phyloP scores from a whole-genome alignment of 2,797 vertebrate genomes.

The Rhadinocentrus ornatus region DNA sequence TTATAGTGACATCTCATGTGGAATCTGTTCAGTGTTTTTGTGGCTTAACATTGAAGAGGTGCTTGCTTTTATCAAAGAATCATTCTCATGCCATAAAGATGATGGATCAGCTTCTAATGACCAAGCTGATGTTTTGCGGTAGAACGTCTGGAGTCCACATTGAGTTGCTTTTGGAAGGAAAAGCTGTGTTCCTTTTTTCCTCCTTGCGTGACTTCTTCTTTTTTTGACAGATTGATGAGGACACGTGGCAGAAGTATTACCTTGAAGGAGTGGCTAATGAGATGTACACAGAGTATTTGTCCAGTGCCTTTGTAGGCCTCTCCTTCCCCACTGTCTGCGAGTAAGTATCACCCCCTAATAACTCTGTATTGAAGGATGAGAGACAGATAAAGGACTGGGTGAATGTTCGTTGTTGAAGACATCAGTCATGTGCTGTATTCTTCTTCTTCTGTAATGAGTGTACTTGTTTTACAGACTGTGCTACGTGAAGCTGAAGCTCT shows the following conservation, averaged over 20 bases:
- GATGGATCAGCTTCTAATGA: slow-evolving; percentile 81
- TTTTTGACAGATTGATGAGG: slow-evolving; percentile 94
- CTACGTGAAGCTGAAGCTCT: slow-evolving; percentile 98
- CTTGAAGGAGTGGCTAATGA: slow-evolving; percentile 99
- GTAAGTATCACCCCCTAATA: slow-evolving; percentile 85
- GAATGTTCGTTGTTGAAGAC: slow-evolving; percentile 2
- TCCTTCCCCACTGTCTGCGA: slow-evolving; percentile 98
- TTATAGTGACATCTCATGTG: slow-evolving; percentile 78
- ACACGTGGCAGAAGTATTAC: slow-evolving; percentile 99
- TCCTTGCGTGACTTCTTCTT: slow-evolving; percentile 32
- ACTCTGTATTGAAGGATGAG: slow-evolving; percentile 8
- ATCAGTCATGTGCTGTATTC: slow-evolving; percentile 7
- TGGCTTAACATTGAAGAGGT: slow-evolving; percentile 73
- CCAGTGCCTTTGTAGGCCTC: slow-evolving; percentile 99
- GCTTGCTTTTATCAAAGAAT: slow-evolving; percentile 75
- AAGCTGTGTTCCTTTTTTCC: slow-evolving; percentile 24
- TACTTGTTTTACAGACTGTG: slow-evolving; percentile 88
- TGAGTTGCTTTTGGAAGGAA: slow-evolving; percentile 52
- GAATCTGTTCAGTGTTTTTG: slow-evolving; percentile 76
- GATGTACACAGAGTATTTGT: slow-evolving; percentile 99
- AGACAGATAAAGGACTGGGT: neutral
- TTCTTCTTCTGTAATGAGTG: slow-evolving; percentile 46
- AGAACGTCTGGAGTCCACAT: slow-evolving; percentile 81
- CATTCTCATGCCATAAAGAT: slow-evolving; percentile 79
- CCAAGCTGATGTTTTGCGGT: slow-evolving; percentile 70